These are phyloP conservation scores for Diadegma fenestrale DNA, from an alignment of 2,888 invertebrate genomes.

Conservation along the genomic window DNA sequence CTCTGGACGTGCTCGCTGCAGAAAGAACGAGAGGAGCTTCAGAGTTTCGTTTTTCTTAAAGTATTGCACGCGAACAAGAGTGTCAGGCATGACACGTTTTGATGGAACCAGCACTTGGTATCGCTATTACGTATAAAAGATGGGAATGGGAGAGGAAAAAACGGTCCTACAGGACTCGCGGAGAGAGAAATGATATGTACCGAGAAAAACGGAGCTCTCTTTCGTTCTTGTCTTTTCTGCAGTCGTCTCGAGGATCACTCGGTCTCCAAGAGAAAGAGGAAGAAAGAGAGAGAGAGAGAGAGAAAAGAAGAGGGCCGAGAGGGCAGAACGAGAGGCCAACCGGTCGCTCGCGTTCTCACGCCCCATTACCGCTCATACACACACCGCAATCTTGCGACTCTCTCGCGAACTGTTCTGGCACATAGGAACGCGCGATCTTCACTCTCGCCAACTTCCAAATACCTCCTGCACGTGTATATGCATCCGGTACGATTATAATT, in stretches of 20 bases:
- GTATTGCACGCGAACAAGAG: constrained; percentile 77
- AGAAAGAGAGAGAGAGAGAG: neutral
- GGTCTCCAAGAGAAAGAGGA: constrained; percentile 45
- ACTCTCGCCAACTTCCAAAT: constrained; percentile 58
- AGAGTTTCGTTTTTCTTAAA: constrained; percentile 69
- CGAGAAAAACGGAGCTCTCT: constrained; percentile 4
- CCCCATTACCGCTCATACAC: constrained; percentile 72
- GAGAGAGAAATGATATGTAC: constrained; percentile 51
- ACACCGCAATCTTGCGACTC: constrained; percentile 61
- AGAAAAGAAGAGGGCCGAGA: constrained; percentile 69
- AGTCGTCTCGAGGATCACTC: constrained; percentile 50
- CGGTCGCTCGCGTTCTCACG: constrained; percentile 80
- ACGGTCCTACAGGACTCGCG: constrained; percentile 44
- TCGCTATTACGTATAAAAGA: constrained; percentile 34
- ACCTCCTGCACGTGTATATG: constrained; percentile 46
- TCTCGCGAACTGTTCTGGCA: constrained; percentile 42
- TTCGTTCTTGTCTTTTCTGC: constrained; percentile 8
- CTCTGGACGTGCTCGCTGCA: constrained; percentile 12
- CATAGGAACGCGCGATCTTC: constrained; percentile 59
- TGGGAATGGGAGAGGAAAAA: constrained; percentile 39
- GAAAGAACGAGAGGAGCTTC: neutral
- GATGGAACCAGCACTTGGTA: constrained; percentile 72
- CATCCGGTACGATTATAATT: constrained; percentile 60
- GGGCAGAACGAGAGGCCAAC: constrained; percentile 75
- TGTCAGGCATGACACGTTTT: constrained; percentile 75